Base-by-base conservation (phyloP, 2,888 invertebrate species). In the Chrysina gloriosa region DNA sequence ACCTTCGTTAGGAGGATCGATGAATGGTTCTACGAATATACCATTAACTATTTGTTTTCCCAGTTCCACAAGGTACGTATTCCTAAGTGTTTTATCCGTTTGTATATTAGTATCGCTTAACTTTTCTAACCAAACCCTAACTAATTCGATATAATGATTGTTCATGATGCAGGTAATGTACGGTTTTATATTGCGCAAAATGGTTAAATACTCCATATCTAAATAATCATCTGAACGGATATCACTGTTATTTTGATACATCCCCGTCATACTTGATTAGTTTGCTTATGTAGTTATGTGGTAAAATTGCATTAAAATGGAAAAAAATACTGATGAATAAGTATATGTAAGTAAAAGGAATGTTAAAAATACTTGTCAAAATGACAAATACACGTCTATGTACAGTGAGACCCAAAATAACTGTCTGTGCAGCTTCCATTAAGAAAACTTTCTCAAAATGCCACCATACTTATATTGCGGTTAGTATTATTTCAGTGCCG, bases 161-260 rank as follows among this genome's bases (percentile, higher is more conserved):
- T 77, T 73, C 70, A 72, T 75, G 39, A 77, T 74, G 61, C 74
- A 73, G 9, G 74, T 72, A 27, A 77, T 74, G 61, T 74, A 74
- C 9, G 75, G 75, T 67, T 77, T 77, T 39, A 77, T 75, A 14
- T 72, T 66, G 2, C 72, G 65, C 16, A 77, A 69, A 29, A 74
- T 71, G 16, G 71, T 69, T 4, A 74, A 67, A 66, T 74, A 77
- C 34, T 76, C 76, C 11, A 69, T 31, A 48, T 77, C 77, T n/a
- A 75, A 67, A 19, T 70, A 63, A 16, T 71, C 72, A 45, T 68
- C 68, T 11, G 42, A 42, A 47, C 58, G 36, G 19, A 14, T 61
- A n/a, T 45, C n/a, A 3, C 9, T 31, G 9, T 39, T 39, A 21
- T 66, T 66, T 42, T 47, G 66, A 27, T 56, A 34, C 6, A 66